Evolutionary conservation across 2,888 invertebrate genomes (phyloP).

Genomic region (Rhagium mordax): DNA sequence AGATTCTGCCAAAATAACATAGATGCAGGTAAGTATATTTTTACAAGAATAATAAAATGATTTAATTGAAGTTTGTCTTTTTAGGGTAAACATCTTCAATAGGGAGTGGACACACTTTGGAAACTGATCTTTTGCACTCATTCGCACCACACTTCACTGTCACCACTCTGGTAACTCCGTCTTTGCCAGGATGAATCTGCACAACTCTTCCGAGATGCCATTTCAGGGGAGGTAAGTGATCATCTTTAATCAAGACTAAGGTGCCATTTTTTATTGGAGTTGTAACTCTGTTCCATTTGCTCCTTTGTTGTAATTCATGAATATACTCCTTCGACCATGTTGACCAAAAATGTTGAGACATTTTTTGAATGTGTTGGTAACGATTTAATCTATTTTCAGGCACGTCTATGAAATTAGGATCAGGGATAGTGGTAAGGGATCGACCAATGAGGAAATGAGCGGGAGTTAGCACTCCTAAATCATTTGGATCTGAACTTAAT

Average conservation of each 20-base stretch:
- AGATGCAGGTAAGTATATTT: too few species aligned
- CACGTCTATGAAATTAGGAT: conserved; percentile 17
- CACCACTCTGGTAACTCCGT: conserved; percentile 2
- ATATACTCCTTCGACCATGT: conserved; percentile 39
- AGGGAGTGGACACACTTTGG: not conserved
- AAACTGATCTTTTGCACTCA: not conserved
- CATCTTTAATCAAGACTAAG: too few species aligned
- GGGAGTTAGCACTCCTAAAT: conserved; percentile 38
- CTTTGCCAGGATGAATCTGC: conserved; percentile 30
- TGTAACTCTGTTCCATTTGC: conserved; percentile 33
- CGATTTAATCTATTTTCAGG: conserved; percentile 2
- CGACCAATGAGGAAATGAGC: conserved; percentile 43
- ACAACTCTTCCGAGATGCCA: conserved; percentile 31
- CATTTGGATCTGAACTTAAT: conserved; percentile 34
- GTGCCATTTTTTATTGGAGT: too few species aligned
- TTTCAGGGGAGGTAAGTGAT: too few species aligned
- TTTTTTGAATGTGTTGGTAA: conserved; percentile 25
- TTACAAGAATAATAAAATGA: too few species aligned
- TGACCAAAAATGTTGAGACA: conserved; percentile 41
- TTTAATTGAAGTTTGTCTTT: too few species aligned
- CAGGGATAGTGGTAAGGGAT: conserved; percentile 35
- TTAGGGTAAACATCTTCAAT: not conserved
- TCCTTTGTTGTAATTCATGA: conserved; percentile 35
- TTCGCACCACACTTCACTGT: not conserved
- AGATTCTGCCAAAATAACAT: too few species aligned